Base-by-base conservation (phyloP, 1,140 invertebrate genomes). In the Fopius arisanus region DNA sequence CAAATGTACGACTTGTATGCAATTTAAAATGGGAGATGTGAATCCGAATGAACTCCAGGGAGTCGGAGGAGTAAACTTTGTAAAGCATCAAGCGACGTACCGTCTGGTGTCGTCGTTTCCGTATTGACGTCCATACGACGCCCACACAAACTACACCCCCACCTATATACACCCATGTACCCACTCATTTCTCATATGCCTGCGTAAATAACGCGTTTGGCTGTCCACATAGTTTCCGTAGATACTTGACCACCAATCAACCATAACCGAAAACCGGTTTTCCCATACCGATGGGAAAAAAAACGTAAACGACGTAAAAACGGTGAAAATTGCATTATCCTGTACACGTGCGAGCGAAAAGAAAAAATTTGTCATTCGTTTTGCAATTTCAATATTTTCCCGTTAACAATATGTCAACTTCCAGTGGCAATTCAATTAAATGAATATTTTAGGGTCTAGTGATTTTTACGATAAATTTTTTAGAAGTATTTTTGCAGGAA, bases 121-220 rank as follows among this genome's bases (percentile, higher is more conserved):
- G 62, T 65, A 65, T 65, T 65, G 62, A 65, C 62, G 62, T 65
- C 62, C 54, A 26, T 28, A 31, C 54, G 26, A 62, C 23, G 21
- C 54, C 54, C 54, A 62, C 54, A 23, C 43, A 1, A 51, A 1
- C 33, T 19, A n/a, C 14, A 26, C 54, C 10, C 54, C 54, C 54
- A 4, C 14, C 26, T 23, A 28, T 59, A 26, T 21, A 19, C 54
- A 59, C 23, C 5, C 4, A 59, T 23, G 10, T 26, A 19, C 16
- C n/a, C 19, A 26, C 54, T 59, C 54, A 28, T 59, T 23, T 59
- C 23, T 59, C 54, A 26, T 59, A 5, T 51, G 19, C 23, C 19
- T 59, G 23, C 54, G 54, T 59, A 59, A 59, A 59, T 59, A 59
- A 28, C 19, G 23, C 19, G 7, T 28, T 37, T n/a, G 43, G 43